Evolutionary conservation across 2,888 invertebrate species (phyloP).

Genomic region (Hemicrepidius hirtus): DNA sequence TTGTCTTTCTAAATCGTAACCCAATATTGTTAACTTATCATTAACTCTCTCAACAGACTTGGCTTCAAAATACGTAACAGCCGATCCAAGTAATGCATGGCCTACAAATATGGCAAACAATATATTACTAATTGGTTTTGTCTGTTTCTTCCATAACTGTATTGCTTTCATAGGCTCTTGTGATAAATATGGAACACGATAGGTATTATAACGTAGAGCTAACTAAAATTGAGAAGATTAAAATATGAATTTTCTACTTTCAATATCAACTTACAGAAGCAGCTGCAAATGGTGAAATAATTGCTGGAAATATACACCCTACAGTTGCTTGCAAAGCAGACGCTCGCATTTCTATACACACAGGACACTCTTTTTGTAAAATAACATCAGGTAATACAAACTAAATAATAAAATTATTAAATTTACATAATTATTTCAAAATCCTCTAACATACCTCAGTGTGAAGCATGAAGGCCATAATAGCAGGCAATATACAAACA

Average conservation of each 20-base stretch:
- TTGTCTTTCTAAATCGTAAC: slow-evolving; percentile 43
- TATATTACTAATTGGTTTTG: slow-evolving; percentile 74
- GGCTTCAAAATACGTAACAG: slow-evolving; percentile 79
- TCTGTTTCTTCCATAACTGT: slow-evolving; percentile 73
- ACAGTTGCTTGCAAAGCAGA: slow-evolving; percentile 74
- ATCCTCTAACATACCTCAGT: slow-evolving; percentile 71
- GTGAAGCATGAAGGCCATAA: slow-evolving; percentile 75
- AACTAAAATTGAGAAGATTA: slow-evolving; percentile 72
- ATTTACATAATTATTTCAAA: slow-evolving; percentile 30
- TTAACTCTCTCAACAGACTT: slow-evolving; percentile 72
- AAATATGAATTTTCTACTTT: background rate
- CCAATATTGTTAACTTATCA: slow-evolving; percentile 64
- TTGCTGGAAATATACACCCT: slow-evolving; percentile 77
- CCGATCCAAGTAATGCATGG: slow-evolving; percentile 75
- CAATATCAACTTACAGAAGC: slow-evolving; percentile 75
- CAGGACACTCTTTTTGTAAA: slow-evolving; percentile 77
- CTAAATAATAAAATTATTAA: slow-evolving; percentile 70
- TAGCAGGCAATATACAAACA: slow-evolving; percentile 76
- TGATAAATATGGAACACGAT: slow-evolving; percentile 78
- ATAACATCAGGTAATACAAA: slow-evolving; percentile 76
- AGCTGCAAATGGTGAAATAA: slow-evolving; percentile 76
- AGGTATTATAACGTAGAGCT: slow-evolving; percentile 78
- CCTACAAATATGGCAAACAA: slow-evolving; percentile 72
- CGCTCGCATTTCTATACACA: slow-evolving; percentile 80
- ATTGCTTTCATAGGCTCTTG: slow-evolving; percentile 75